A percentile compares a stretch with the other conserved stretches of the same genome.
These are phyloP conservation scores for Samia ricini DNA, from an alignment of 1,140 invertebrate genomes.

Conservation along the genomic window DNA sequence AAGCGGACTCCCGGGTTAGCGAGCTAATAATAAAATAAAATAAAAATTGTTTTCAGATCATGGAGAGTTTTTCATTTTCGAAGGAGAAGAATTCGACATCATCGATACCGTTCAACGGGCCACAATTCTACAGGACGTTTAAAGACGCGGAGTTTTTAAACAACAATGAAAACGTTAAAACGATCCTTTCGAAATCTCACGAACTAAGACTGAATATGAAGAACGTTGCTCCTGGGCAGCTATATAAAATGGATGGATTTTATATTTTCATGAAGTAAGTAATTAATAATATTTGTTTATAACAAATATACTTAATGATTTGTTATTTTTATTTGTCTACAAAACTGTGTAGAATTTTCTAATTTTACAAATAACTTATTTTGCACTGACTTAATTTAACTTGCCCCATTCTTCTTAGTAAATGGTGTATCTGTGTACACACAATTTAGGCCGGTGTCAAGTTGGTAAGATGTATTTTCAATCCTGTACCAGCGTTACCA, in stretches of 20 bases:
- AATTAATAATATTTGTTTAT: too few relatives aligned
- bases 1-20: too few relatives aligned
- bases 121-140: constrained; percentile 41
- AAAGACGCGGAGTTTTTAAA: constrained; percentile 45
- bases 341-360: too few relatives aligned
- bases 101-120: constrained; percentile 20
- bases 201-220: constrained; percentile 41
- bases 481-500: too few relatives aligned
- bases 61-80: constrained; percentile 47
- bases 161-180: constrained; percentile 38
- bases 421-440: too few relatives aligned
- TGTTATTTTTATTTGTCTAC: too few relatives aligned
- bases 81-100: not conserved
- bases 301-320: too few relatives aligned
- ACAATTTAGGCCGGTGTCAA: too few relatives aligned
- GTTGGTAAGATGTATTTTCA: too few relatives aligned
- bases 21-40: not conserved
- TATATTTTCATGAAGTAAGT: constrained; percentile 39
- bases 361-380: too few relatives aligned
- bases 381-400: too few relatives aligned
- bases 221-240: constrained; percentile 31
- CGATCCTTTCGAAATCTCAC: constrained; percentile 39
- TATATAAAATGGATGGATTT: constrained; percentile 33
- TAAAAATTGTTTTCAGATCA: constrained; percentile 4
- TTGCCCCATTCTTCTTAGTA: too few relatives aligned